A percentile compares a stretch with the other conserved stretches of the same genome.
phyloP scores from a whole-genome alignment of 2,888 invertebrate genomes.

The Papilio gigon region DNA sequence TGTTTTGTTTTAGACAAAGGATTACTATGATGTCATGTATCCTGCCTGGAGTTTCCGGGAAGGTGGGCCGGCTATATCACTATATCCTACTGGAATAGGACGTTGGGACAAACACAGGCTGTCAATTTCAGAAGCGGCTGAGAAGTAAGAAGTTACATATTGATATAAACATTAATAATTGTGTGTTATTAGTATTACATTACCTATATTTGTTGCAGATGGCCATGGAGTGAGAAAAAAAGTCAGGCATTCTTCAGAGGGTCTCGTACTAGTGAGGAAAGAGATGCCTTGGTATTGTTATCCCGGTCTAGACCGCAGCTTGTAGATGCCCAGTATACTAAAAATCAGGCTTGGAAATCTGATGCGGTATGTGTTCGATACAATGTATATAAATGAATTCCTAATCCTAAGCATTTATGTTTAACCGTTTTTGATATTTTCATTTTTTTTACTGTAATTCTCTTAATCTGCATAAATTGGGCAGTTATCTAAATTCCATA shows the following conservation, averaged over 20 bases:
- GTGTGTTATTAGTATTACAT: not conserved
- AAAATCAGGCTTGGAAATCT: slow-evolving; percentile 99
- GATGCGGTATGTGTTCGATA: slow-evolving; percentile 82
- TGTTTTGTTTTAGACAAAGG: slow-evolving; percentile 80
- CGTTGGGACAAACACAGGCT: slow-evolving; percentile 94
- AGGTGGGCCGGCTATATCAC: slow-evolving; percentile 97
- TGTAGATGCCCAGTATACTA: slow-evolving; percentile 96
- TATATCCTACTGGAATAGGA: slow-evolving; percentile 96
- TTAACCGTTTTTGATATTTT: not conserved
- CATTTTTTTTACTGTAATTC: too few relatives aligned
- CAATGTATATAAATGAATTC: not conserved
- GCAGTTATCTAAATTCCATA: too few relatives aligned
- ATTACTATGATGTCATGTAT: slow-evolving; percentile 95
- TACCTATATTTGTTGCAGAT: slow-evolving; percentile 54
- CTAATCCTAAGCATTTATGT: not conserved
- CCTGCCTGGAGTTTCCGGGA: slow-evolving; percentile 99
- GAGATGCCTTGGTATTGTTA: slow-evolving; percentile 93
- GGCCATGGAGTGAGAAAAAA: slow-evolving; percentile 90
- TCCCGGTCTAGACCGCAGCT: slow-evolving; percentile 88
- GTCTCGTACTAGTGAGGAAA: slow-evolving; percentile 94
- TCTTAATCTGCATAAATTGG: too few relatives aligned
- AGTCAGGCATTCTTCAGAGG: slow-evolving; percentile 93
- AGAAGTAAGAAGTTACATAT: slow-evolving; percentile 66
- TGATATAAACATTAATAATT: too few relatives aligned
- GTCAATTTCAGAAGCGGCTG: slow-evolving; percentile 85